Base-by-base conservation (phyloP, 1,140 invertebrate genomes). In the Danaus plexippus region DNA sequence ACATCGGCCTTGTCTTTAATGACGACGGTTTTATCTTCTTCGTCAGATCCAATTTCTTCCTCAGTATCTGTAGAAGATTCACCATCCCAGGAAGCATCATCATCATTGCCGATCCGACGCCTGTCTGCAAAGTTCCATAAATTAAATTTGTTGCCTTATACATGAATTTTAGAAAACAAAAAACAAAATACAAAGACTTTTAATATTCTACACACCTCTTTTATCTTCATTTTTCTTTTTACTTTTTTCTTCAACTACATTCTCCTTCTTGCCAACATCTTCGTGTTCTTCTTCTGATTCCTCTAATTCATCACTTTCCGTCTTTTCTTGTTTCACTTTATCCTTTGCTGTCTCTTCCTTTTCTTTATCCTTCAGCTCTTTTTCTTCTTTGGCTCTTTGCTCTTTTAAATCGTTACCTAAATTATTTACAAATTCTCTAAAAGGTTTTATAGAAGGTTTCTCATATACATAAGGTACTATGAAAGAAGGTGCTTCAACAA, bases 391-490 rank as follows among this genome's bases (percentile, higher is more conserved):
- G 57, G 67, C 71, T 64, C 76, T 81, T 61, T 88, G 81, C 54
- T 91, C 89, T 47, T 89, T 88, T 47, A 92, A 89, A 72, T 92
- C 89, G 57, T 90, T 90, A 45, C 90, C 91, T 51, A 94, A 83
- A 67, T 90, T 90, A 42, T 90, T 88, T 46, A 95, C 89, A 77
- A 94, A 94, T 62, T 94, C 91, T 76, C 92, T 94, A 47, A 96
- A 88, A 46, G 91, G 91, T 71, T 93, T 92, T 8, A 94, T 80
- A 0, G 94, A 93, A 5, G 94, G 94, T 80, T 96, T 95, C 83
- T 96, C 94, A 79, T 95, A 96, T n/a, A 97, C 94, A 80, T 96
- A 96, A 44, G 95, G 95, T 64, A 96, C 94, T 73, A 97, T 95
- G 73, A 97, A 96, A 10, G 94, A 96, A 4, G 95, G 95, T 15